Evolutionary conservation across 37 sponge, comb jelly and placozoan species (phyloP).

Genomic region (Aplysina aerophoba): DNA sequence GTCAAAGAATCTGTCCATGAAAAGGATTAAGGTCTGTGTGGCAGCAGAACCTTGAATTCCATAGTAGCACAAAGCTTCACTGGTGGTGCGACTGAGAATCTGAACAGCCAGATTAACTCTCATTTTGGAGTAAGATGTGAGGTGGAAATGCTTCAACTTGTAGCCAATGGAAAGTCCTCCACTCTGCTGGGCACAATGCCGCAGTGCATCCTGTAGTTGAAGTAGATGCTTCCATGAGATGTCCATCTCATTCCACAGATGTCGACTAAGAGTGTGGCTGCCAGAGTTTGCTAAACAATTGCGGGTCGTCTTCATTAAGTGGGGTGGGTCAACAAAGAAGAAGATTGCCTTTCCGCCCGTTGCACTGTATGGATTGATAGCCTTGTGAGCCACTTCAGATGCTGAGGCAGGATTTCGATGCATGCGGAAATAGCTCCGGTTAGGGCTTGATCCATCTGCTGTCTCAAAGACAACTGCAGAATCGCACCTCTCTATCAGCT

Average conservation of each 20-base stretch:
- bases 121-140: constrained; percentile 16
- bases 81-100: constrained; percentile 12
- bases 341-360: neutral
- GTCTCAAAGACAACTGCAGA: neutral
- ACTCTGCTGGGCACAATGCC: neutral
- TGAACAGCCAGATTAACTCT: neutral
- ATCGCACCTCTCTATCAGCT: neutral
- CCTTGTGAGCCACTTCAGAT: neutral
- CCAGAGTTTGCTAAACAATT: neutral
- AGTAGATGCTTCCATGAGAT: constrained; percentile 17
- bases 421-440: neutral
- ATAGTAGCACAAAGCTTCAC: constrained; percentile 4
- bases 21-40: neutral
- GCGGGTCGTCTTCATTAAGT: neutral
- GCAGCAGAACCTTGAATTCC: constrained; percentile 11
- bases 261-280: neutral
- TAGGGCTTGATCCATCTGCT: constrained; percentile 1
- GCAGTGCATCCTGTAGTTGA: neutral
- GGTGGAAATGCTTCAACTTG: constrained; percentile 8
- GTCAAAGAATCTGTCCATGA: constrained; percentile 9
- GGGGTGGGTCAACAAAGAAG: constrained; percentile 6
- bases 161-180: neutral
- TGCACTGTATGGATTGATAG: neutral
- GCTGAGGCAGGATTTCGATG: neutral
- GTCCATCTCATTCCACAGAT: constrained; percentile 20